Base-by-base conservation (phyloP, 2,797 vertebrate species). In the Thaleichthys pacificus region DNA sequence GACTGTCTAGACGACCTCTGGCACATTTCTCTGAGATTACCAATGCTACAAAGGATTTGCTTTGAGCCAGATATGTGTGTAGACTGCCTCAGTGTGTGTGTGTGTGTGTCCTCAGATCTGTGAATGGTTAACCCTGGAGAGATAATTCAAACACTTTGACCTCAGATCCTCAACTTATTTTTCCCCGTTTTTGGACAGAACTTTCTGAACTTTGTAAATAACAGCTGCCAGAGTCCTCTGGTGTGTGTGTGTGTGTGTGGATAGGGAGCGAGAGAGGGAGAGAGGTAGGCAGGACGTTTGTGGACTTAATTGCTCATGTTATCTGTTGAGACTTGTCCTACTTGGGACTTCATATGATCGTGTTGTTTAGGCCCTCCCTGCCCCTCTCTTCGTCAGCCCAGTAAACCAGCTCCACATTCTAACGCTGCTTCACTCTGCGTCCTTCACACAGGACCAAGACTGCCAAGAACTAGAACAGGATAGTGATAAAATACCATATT, bases 111-210 rank as follows among this genome's bases (percentile, higher is more conserved):
- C 24, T 63, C 75, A 56, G 69, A 57, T 86, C 86, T 84, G 79
- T 90, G 71, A 91, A 86, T 90, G 72, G 54, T 86, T 89, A 86
- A 89, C 86, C 63, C 2, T 0, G 32, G 74, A 60, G 14, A 86
- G 88, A 92, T 91, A 89, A 90, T 47, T 69, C 17, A 64, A 68
- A 88, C 82, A 92, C 89, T 90, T 90, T 90, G 91, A 89, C 87
- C 89, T 32, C 51, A 75, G 24, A 14, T 71, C 84, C 77, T 62
- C 73, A 78, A 78, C 28, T 19, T 77, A 69, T 81, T 77, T 79
- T 80, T 71, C 38, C 49, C 32, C 1, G 9, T 70, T 78, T 61
- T 35, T 47, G 66, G 15, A 69, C 67, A 68, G 70, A 85, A 83
- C 76, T 70, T 69, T 75, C 14, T 85, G 83, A 84, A 85, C 82